These are phyloP conservation scores for Antechinus stuartii DNA, from an alignment of 2,113 vertebrate species.

Conservation along the genomic window DNA sequence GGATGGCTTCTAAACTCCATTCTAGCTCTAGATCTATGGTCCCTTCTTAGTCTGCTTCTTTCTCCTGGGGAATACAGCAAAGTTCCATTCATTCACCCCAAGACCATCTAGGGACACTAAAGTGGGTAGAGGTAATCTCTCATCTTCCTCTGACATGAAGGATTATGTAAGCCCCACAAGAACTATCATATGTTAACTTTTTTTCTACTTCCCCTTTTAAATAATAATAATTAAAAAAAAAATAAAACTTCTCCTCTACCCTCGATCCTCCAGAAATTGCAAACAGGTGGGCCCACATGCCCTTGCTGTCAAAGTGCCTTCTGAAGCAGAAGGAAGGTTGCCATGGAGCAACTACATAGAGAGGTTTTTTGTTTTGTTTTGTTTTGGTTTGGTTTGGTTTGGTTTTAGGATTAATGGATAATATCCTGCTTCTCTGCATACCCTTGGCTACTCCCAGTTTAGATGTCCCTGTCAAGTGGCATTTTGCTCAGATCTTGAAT, in stretches of 20 bases:
- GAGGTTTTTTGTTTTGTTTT: background rate
- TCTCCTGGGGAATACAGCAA: background rate
- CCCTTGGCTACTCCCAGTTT: background rate
- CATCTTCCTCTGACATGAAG: background rate
- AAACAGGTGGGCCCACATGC: background rate
- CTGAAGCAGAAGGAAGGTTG: background rate
- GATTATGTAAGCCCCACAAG: background rate
- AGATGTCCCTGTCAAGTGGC: background rate
- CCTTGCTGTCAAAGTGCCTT: background rate
- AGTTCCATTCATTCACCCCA: background rate
- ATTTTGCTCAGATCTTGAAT: background rate
- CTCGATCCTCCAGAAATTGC: background rate
- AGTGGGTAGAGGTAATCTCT: background rate
- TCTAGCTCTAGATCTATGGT: background rate
- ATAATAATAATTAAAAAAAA: constrained; percentile 6
- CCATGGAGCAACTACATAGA: background rate
- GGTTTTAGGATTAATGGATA: background rate
- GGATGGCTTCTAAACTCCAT: background rate
- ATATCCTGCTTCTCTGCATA: background rate
- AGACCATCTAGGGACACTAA: background rate
- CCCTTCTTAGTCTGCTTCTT: background rate
- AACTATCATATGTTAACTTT: background rate
- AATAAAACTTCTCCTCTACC: background rate
- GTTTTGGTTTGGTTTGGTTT: too few species aligned
- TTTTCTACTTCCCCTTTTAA: background rate